phyloP scores from a whole-genome alignment of 2,888 invertebrate genomes.

The Rhingia campestris region DNA sequence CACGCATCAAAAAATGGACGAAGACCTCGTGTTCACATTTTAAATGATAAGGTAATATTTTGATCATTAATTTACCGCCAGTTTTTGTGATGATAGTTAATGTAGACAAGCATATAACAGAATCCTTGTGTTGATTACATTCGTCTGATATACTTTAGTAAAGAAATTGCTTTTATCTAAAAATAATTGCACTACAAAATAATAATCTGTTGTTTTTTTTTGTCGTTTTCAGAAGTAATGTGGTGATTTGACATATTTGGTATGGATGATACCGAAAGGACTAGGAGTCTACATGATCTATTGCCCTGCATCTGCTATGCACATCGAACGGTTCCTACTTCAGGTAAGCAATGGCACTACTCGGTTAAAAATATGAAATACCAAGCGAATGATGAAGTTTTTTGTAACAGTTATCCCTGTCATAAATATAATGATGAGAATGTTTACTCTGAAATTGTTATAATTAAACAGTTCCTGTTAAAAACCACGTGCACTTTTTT shows the following conservation, averaged over 20 bases:
- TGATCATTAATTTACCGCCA: neutral
- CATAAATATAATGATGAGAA: constrained; percentile 78
- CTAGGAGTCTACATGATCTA: neutral
- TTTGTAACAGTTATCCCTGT: constrained; percentile 78
- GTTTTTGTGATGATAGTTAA: constrained; percentile 72
- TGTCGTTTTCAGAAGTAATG: neutral
- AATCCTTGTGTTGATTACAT: constrained; percentile 75
- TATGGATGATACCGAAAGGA: neutral
- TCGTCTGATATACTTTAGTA: constrained; percentile 68
- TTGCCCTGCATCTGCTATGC: neutral
- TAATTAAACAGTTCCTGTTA: neutral
- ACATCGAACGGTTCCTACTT: too few relatives aligned
- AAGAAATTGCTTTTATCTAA: too few relatives aligned
- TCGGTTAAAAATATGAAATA: too few relatives aligned
- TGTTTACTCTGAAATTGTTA: constrained; percentile 72
- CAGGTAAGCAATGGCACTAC: neutral
- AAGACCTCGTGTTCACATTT: constrained; percentile 19
- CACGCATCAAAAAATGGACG: neutral
- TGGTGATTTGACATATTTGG: neutral
- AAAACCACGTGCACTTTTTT: neutral
- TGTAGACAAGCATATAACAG: constrained; percentile 76
- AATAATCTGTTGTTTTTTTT: neutral
- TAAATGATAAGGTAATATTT: constrained; percentile 4
- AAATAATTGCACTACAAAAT: neutral
- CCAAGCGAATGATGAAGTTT: constrained; percentile 50